Evolutionary conservation across 1,140 invertebrate species (phyloP), one percentile per base, ranked within the genome.

Genomic region (Lepidurus apus): DNA sequence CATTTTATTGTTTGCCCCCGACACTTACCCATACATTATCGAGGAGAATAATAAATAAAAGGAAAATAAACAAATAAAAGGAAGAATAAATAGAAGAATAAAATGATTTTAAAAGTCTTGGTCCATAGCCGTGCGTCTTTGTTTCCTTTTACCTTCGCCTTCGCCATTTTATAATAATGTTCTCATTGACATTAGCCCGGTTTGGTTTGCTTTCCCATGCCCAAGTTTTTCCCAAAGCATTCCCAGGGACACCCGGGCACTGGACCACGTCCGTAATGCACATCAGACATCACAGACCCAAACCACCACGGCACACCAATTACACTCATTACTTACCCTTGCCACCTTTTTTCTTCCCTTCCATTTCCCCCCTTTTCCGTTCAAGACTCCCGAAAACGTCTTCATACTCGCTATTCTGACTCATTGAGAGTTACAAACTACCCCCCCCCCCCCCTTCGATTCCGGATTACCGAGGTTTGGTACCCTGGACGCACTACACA

Each of bases 181-280:
- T 65, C 17, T 65, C 53, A 65, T 65, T 17, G 53, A 65, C 53
- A 65, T 65, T 65, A 65, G 53, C 53, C 53, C 53, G 53, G 53
- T 65, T 65, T 21, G 53, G 53, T 65, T 65, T 65, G 53, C 53
- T 65, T 65, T 65, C 53, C 53, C 53, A 65, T 65, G 53, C 53
- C 53, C 53, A 65, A 65, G 53, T 65, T 65, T 65, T 65, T 65
- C 53, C 53, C 53, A 65, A 65, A 13, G 53, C 53, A 65, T 65
- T 65, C 53, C 21, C 53, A 65, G 53, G 53, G 53, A 65, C 53
- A 65, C 53, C 53, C 53, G 53, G 53, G 53, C 53, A 65, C 53
- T 65, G 53, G 53, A 65, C 53, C 53, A 65, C 53, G 53, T 65
- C 53, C 53, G 53, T 65, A 65, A 65, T 65, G n/a, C 13, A 65